Evolutionary conservation across 2,888 invertebrate genomes (phyloP).

Genomic region (Ichneumon xanthorius): DNA sequence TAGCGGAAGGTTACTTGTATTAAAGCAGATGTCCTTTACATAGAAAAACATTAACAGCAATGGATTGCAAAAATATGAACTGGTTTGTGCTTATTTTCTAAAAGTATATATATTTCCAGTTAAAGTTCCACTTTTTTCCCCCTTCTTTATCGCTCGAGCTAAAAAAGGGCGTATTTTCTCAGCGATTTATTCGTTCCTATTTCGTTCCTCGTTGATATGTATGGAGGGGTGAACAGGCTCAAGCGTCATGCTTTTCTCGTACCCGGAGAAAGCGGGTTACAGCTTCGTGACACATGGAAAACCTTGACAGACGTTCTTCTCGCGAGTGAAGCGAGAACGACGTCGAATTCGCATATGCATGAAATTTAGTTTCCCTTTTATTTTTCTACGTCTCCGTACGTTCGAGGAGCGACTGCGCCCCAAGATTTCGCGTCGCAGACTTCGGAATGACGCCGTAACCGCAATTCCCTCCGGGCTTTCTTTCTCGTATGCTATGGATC

Average conservation of each 20-base stretch:
- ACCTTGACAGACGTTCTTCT: constrained; percentile 43
- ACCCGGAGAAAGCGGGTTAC: constrained; percentile 8
- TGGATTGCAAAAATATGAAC: no score
- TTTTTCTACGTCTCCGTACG: neutral
- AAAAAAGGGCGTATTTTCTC: neutral
- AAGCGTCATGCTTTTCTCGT: constrained; percentile 15
- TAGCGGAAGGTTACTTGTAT: no score
- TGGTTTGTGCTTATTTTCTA: no score
- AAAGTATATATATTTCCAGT: no score
- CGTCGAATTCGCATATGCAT: constrained; percentile 50
- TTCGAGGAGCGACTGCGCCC: constrained; percentile 10
- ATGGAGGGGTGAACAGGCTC: constrained; percentile 12
- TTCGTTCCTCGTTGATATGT: neutral
- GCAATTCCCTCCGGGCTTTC: constrained; percentile 26
- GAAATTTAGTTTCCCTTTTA: constrained; percentile 30
- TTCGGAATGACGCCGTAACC: neutral
- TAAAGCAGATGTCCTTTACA: no score
- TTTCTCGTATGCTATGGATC: constrained; percentile 23
- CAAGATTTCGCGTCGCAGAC: constrained; percentile 37
- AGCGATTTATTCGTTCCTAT: neutral
- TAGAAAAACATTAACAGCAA: no score
- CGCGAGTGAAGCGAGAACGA: constrained; percentile 4
- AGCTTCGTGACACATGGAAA: constrained; percentile 38
- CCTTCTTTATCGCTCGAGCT: neutral
- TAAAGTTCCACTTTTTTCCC: neutral